Percentiles rank a stretch among this genome's conserved stretches.
These are phyloP conservation scores for Sebastes schlegelii DNA, from an alignment of 2,113 vertebrate species.

Conservation along the genomic window DNA sequence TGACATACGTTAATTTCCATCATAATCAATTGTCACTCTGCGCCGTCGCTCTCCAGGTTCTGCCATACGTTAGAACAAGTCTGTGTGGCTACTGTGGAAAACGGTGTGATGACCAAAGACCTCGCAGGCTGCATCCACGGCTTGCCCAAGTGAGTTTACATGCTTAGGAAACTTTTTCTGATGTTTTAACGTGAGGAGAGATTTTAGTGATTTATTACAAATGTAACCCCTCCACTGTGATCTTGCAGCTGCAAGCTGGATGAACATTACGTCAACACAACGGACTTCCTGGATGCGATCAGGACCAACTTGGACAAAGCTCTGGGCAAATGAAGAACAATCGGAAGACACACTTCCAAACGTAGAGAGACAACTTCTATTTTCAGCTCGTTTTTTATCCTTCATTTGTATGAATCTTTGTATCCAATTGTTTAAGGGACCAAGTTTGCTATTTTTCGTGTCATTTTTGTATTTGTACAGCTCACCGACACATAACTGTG, in stretches of 20 bases:
- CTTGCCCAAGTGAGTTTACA: conserved; percentile 88
- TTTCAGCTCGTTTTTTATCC: conserved; percentile 49
- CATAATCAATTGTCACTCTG: not conserved
- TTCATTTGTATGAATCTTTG: conserved; percentile 36
- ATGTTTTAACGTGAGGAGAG: not conserved
- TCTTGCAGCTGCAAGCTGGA: conserved; percentile 90
- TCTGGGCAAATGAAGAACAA: conserved; percentile 85
- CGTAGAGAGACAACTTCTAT: not conserved
- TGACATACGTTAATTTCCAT: not conserved
- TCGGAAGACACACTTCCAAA: not conserved
- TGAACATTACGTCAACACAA: conserved; percentile 94
- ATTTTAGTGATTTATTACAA: not conserved
- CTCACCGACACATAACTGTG: not conserved
- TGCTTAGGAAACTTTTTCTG: not conserved
- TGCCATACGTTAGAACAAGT: conserved; percentile 91
- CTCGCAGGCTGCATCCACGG: conserved; percentile 96
- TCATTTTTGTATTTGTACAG: conserved; percentile 41
- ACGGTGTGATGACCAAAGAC: conserved; percentile 95
- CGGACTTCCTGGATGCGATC: conserved; percentile 94
- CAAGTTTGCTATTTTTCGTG: conserved; percentile 24
- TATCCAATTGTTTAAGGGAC: conserved; percentile 39
- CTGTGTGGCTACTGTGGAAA: conserved; percentile 93
- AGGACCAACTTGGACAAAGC: conserved; percentile 92
- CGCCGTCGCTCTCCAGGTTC: conserved; percentile 82
- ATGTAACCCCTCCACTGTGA: conserved; percentile 22